phyloP scores from a whole-genome alignment of 2,113 vertebrate genomes.

The Labeo catla region DNA sequence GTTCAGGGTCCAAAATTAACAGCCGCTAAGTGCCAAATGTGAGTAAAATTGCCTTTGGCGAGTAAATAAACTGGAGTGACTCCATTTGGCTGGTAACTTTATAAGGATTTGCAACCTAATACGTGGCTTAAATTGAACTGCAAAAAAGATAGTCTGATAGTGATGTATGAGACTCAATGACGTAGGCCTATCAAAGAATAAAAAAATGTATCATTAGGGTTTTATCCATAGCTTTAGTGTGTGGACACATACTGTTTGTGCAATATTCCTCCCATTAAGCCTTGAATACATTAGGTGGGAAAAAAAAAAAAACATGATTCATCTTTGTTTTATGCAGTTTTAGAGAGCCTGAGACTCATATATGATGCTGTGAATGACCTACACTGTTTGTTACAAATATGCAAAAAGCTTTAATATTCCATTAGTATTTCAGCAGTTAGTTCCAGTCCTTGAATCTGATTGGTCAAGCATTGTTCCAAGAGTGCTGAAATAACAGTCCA shows the following conservation, averaged over 20 bases:
- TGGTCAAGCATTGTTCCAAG: not conserved
- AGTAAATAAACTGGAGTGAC: not conserved
- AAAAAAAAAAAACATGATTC: not conserved
- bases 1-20: conserved; percentile 15
- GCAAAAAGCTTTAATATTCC: not conserved
- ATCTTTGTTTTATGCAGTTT: not conserved
- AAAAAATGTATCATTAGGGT: too few species aligned
- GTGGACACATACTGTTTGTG: not conserved
- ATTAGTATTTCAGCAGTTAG: not conserved
- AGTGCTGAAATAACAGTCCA: not conserved
- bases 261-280: not conserved
- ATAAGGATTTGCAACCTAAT: conserved; percentile 7
- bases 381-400: not conserved
- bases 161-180: not conserved
- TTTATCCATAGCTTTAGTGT: not conserved
- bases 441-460: not conserved
- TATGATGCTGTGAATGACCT: not conserved
- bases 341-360: not conserved
- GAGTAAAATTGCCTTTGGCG: not conserved
- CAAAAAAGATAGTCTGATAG: not conserved
- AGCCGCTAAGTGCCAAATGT: not conserved
- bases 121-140: not conserved
- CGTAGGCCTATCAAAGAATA: not conserved
- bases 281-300: not conserved
- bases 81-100: conserved; percentile 14